Base-by-base conservation (phyloP, 2,888 invertebrate genomes). In the Leptinotarsa tumamoca region DNA sequence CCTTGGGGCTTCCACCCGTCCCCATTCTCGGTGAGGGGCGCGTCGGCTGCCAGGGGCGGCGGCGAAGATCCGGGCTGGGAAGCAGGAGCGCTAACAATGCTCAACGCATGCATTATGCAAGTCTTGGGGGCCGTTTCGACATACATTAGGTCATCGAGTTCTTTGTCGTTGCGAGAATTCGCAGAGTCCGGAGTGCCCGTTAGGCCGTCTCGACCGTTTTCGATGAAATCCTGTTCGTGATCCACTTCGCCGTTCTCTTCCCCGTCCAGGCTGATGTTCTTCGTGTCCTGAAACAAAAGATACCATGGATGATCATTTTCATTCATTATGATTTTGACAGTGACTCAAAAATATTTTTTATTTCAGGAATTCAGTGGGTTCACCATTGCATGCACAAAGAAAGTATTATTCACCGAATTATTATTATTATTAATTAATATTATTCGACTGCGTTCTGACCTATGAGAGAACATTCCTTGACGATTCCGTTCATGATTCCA, bases 61-160 rank as follows among this genome's bases (percentile, higher is more conserved):
- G 88, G 88, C 72, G 87, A 86, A 5, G 86, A 83, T 33, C 85
- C 84, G 61, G 85, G 84, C 51, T 85, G 84, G 56, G 87, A 82
- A n/a, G 86, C 81, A 18, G 88, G 87, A 49, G 87, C 80, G 86
- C 90, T 90, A 79, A 90, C 90, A 84, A 91, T 90, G 84, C 90
- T 90, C 80, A 91, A 86, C 33, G 91, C 90, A 83, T 90, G 90
- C 87, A 90, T 89, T 82, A 90, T 91, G 84, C 90, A 90, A 63
- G 90, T 89, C 82, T 90, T 90, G 71, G 89, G 87, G 67, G 87
- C 84, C 75, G 89, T 85, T 80, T 90, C 89, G 67, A 90, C 89
- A 83, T 90, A 89, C 87, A 90, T 90, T 79, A 90, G 84, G 79
- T 90, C 90, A 78, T 90, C 90, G 71, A 90, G 86, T 74, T 90